These are phyloP conservation scores for Cerastoderma edule DNA, from an alignment of 2,888 invertebrate species.

Conservation along the genomic window DNA sequence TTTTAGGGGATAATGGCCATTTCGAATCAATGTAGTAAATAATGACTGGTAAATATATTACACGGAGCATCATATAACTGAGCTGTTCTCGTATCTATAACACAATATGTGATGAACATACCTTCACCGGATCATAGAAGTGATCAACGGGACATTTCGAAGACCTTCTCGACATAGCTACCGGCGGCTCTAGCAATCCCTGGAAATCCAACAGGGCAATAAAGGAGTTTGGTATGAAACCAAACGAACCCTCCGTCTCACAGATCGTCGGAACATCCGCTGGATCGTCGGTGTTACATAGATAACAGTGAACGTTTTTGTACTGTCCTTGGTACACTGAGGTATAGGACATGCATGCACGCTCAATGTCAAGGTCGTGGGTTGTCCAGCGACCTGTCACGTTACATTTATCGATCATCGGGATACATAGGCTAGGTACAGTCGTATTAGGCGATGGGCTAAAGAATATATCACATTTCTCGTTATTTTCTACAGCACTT, in stretches of 20 bases:
- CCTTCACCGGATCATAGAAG: conserved; percentile 1
- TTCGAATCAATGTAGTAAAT: too few relatives aligned
- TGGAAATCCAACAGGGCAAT: conserved; percentile 23
- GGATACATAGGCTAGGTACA: not conserved
- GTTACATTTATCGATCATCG: conserved; percentile 18
- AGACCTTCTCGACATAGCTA: not conserved
- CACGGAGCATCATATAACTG: too few relatives aligned
- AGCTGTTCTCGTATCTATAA: too few relatives aligned
- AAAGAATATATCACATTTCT: not conserved
- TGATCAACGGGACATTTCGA: not conserved
- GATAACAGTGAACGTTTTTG: conserved; percentile 23
- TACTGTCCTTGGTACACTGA: not conserved
- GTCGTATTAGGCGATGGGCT: not conserved
- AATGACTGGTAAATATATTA: too few relatives aligned
- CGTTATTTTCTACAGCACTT: not conserved
- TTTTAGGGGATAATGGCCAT: too few relatives aligned
- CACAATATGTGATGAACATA: conserved; percentile 1
- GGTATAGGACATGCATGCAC: conserved; percentile 24
- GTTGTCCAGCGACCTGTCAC: conserved; percentile 5
- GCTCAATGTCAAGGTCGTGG: not conserved
- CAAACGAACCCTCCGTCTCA: not conserved
- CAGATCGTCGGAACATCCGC: not conserved
- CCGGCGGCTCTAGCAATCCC: not conserved
- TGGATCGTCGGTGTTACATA: too few relatives aligned
- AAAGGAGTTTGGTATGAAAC: not conserved